Percentiles rank a stretch among this genome's conserved stretches.
Evolutionary conservation across 30 jellyfish, hydroid and myxozoan species (phyloP).

Genomic region (Cassiopea andromeda): DNA sequence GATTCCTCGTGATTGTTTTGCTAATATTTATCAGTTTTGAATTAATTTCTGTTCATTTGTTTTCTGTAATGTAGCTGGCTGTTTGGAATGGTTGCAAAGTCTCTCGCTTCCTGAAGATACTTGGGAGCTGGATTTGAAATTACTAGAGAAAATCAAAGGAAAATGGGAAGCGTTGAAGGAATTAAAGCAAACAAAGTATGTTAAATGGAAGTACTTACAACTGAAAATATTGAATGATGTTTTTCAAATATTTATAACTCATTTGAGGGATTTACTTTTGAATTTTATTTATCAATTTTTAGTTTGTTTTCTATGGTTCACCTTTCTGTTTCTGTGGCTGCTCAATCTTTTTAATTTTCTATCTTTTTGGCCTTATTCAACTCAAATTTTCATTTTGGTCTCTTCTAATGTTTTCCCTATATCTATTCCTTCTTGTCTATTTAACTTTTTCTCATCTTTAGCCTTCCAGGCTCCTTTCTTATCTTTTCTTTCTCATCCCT

Average conservation of each 20-base stretch:
- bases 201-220: too few species aligned
- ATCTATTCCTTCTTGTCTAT: not conserved
- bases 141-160: conserved; percentile 84
- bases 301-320: too few species aligned
- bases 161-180: conserved; percentile 87
- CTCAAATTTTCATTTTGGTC: not conserved
- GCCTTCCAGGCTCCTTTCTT: not conserved
- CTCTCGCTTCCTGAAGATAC: conserved; percentile 85
- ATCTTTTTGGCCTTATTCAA: not conserved
- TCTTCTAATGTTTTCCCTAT: not conserved
- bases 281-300: too few species aligned
- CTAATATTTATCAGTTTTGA: not conserved
- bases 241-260: too few species aligned
- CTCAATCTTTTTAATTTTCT: too few species aligned
- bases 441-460: not conserved
- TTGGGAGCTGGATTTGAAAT: conserved; percentile 93
- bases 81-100: conserved; percentile 90
- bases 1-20: not conserved
- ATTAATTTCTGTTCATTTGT: not conserved
- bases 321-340: too few species aligned
- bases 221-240: too few species aligned
- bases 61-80: conserved; percentile 45
- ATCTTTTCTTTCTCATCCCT: not conserved
- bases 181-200: conserved; percentile 84
- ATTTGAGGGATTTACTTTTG: too few species aligned